These are phyloP conservation scores for Podocnemis expansa DNA, from an alignment of 2,113 vertebrate species.

Conservation along the genomic window DNA sequence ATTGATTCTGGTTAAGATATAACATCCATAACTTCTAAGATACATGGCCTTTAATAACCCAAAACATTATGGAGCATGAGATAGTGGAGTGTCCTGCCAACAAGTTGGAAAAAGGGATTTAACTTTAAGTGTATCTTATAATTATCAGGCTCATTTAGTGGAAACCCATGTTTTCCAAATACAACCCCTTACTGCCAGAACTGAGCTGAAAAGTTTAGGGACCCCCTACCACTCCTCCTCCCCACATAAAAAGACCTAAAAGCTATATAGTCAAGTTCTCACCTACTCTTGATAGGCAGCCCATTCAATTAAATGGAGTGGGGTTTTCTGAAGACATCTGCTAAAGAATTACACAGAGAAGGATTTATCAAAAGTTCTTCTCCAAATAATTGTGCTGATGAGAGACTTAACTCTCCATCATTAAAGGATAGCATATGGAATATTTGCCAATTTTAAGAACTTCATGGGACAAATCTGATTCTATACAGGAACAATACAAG, in stretches of 20 bases:
- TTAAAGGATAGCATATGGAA: background rate
- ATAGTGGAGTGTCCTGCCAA: too few relatives aligned
- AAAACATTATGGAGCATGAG: background rate
- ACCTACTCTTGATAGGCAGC: background rate
- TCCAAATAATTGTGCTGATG: background rate
- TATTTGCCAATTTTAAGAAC: background rate
- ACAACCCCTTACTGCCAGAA: background rate
- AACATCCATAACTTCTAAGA: background rate
- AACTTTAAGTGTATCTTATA: background rate
- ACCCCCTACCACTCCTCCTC: background rate
- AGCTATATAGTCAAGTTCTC: rapidly evolving
- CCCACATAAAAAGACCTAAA: background rate
- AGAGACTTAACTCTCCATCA: background rate
- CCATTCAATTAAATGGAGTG: background rate
- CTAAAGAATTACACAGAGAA: background rate
- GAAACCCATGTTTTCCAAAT: background rate
- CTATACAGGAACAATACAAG: background rate
- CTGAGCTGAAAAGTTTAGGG: background rate
- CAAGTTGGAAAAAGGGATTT: background rate
- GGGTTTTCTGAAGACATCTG: background rate
- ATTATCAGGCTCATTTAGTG: background rate
- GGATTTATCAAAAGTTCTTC: background rate
- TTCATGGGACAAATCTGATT: background rate
- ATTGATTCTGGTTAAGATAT: background rate
- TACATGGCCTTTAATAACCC: background rate